phyloP scores from a whole-genome alignment of 1,140 invertebrate genomes.

The Periplaneta americana region DNA sequence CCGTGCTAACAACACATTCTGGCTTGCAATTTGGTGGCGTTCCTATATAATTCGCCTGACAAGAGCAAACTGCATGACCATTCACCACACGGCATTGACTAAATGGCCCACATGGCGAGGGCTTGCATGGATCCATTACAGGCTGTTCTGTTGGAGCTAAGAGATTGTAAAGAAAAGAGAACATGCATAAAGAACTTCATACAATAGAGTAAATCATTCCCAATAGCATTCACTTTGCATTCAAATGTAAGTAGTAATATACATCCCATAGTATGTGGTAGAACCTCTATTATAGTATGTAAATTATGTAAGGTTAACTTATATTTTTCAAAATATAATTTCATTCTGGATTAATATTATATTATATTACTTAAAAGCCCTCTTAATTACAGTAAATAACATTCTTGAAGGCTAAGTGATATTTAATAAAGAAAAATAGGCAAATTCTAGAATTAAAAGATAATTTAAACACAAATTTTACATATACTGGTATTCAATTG shows the following conservation, averaged over 20 bases:
- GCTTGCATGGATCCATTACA: constrained; percentile 28
- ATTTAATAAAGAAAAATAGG: no score
- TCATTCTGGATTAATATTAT: no score
- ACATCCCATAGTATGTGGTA: not conserved
- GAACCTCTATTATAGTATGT: not conserved
- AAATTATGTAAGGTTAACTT: no score
- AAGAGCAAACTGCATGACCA: constrained; percentile 31
- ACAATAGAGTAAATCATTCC: not conserved
- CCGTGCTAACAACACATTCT: constrained; percentile 30
- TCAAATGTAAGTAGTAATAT: not conserved
- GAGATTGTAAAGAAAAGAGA: not conserved
- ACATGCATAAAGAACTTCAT: not conserved
- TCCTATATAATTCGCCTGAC: constrained; percentile 33
- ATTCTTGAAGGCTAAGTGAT: no score
- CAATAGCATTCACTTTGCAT: not conserved
- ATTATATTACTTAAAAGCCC: no score
- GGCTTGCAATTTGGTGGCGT: constrained; percentile 27
- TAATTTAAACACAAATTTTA: no score
- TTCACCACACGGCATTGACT: constrained; percentile 33
- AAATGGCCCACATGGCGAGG: constrained; percentile 37
- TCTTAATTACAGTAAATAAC: no score
- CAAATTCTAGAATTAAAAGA: no score
- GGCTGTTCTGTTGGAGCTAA: constrained; percentile 14
- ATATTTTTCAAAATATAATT: no score
- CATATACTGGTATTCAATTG: no score